A percentile compares a stretch with the other conserved stretches of the same genome.
phyloP scores from a whole-genome alignment of 1,140 invertebrate species.

The Cecropterus lyciades region DNA sequence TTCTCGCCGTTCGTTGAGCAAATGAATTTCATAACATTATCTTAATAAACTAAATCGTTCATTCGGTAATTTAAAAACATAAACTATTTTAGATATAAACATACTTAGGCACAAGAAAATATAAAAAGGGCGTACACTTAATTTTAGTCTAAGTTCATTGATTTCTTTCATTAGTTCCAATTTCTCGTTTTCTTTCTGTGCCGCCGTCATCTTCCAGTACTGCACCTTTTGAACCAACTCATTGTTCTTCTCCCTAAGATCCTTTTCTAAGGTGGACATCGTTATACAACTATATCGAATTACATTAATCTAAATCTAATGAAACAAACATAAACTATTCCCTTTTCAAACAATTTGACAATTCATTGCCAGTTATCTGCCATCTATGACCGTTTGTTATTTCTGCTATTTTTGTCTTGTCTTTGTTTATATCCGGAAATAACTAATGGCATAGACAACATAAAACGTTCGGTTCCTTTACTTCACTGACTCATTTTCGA shows the following conservation, averaged over 20 bases:
- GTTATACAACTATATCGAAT: constrained; percentile 17
- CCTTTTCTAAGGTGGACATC: constrained; percentile 63
- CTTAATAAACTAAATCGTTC: no score
- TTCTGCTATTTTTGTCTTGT: no score
- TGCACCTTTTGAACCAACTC: constrained; percentile 70
- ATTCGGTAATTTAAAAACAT: no score
- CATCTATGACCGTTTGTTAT: neutral
- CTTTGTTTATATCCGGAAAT: no score
- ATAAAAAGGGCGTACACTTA: constrained; percentile 61
- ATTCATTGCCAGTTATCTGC: constrained; percentile 16
- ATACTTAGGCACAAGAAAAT: constrained; percentile 18
- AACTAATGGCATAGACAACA: no score
- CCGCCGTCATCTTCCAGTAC: constrained; percentile 70
- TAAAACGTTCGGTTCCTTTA: no score
- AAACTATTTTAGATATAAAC: no score
- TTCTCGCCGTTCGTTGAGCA: no score
- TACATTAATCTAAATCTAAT: neutral
- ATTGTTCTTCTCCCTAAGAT: constrained; percentile 67
- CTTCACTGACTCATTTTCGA: no score
- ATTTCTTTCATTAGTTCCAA: constrained; percentile 69
- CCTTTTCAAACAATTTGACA: constrained; percentile 31
- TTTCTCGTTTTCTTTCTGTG: constrained; percentile 69
- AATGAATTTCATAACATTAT: no score
- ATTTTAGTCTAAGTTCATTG: constrained; percentile 69
- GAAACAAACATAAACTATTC: constrained; percentile 10